Base-by-base conservation (phyloP, 2,797 vertebrate species). In the Nyctibius grandis region DNA sequence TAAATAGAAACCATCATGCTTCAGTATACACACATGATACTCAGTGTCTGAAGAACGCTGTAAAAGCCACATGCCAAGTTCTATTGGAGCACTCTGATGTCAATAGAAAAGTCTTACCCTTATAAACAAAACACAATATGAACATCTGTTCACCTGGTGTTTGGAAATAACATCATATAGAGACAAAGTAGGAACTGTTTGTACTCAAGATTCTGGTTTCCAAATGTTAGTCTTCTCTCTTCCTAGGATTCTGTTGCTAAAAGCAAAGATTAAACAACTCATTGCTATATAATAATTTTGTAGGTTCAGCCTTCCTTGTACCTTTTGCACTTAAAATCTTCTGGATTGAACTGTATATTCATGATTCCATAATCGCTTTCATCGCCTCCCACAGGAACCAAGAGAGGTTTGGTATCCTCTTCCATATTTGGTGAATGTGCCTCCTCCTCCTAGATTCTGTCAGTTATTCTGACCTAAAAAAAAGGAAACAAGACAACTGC, bases 301-400 rank as follows among this genome's bases (percentile, higher is more conserved):
- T 25, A 76, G 28, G 6, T 38, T 91, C n/a, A 73, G 40, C 9
- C 33, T 74, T 82, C 25, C n/a, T 50, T 53, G 25, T 95, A 98
- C 98, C 98, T 97, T 97, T 98, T 98, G 77, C 94, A 96, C 61
- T 96, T 98, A 47, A 95, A 91, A 47, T 98, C 98, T 92, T 98
- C 97, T 40, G 97, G 95, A 64, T 96, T 93, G 89, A 98, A 98
- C 59, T 98, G 98, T 89, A 98, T 98, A 89, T 97, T 98, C 97
- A 98, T 93, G 36, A 97, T 89, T 68, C 96, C 97, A 9, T 95
- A 90, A 90, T 33, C 81, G 65, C 90, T 81, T 95, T 98, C 97
- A 91, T 93, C 79, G 1, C 94, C 94, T 84, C 69, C 95, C 17
- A 97, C 94, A 65, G 98, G 91, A 78, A 94, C 63, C 68, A 98